Conservation (phyloP, 2,113 vertebrate species). For the Bufo bufo region DNA sequence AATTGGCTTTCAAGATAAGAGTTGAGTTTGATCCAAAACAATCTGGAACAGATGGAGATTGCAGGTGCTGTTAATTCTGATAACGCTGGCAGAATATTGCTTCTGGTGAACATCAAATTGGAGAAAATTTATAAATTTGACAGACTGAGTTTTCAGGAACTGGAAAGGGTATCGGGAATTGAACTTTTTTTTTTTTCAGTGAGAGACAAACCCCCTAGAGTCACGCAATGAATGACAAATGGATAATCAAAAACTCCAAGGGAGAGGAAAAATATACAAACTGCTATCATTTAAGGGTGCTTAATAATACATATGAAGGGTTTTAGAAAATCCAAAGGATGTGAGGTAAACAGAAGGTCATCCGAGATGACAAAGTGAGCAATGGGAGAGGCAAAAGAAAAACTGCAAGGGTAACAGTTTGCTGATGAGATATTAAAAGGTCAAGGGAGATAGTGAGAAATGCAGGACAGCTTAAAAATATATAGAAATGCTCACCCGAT, state of each 20-base stretch:
- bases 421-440: too few relatives aligned
- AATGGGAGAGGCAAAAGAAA: background rate
- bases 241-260: background rate
- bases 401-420: background rate
- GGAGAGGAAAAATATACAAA: background rate
- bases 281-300: background rate
- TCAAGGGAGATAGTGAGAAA: background rate
- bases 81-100: conserved; percentile 28
- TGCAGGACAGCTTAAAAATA: background rate
- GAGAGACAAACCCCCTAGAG: conserved; percentile 28
- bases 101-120: conserved; percentile 34
- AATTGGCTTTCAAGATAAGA: conserved; percentile 46
- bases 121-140: conserved; percentile 46
- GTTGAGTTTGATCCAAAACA: conserved; percentile 45
- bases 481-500: too few relatives aligned
- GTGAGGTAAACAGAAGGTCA: background rate
- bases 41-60: conserved; percentile 47
- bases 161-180: conserved; percentile 1
- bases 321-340: background rate
- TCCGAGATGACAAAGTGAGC: background rate
- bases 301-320: background rate
- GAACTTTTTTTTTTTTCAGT: background rate
- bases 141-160: conserved; percentile 25
- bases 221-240: background rate
- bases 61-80: conserved; percentile 47